Conservation (phyloP, 2,888 invertebrate species). For the Hirtodrosophila trivittata region DNA sequence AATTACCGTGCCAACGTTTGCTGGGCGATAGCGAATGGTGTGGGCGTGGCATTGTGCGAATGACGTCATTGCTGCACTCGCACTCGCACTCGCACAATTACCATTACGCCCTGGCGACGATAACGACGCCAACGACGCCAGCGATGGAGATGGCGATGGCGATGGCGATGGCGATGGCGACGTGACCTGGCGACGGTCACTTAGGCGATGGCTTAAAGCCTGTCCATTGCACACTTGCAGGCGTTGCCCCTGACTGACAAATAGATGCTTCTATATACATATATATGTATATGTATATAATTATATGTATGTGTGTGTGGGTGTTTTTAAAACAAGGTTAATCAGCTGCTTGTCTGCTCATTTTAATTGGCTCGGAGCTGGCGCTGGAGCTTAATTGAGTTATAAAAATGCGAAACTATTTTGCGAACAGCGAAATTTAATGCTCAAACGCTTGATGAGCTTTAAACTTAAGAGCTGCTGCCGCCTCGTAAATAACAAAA, state of each 20-base stretch:
- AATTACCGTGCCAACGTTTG: conserved; percentile 76
- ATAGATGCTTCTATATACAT: conserved; percentile 27
- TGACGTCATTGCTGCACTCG: conserved; percentile 74
- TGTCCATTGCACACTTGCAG: conserved; percentile 48
- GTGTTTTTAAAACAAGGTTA: conserved; percentile 60
- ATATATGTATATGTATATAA: conserved; percentile 2
- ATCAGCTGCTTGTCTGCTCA: conserved; percentile 72
- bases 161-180: conserved; percentile 31
- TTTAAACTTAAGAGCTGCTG: conserved; percentile 65
- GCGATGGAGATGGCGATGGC: conserved; percentile 21
- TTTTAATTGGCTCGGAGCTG: conserved; percentile 71
- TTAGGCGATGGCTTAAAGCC: conserved; percentile 54
- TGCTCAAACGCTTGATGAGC: conserved; percentile 64
- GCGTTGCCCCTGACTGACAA: conserved; percentile 49
- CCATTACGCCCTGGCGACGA: conserved; percentile 58
- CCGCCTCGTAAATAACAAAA: conserved; percentile 62
- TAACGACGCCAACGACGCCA: conserved; percentile 28
- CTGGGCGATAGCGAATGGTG: conserved; percentile 53
- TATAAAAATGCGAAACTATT: conserved; percentile 66
- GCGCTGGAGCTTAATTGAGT: conserved; percentile 51
- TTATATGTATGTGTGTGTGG: conserved; percentile 9
- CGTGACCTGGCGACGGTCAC: conserved; percentile 76
- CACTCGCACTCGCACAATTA: conserved; percentile 63
- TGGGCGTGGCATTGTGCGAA: conserved; percentile 60
- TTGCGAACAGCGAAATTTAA: conserved; percentile 61